Evolutionary conservation across 2,113 vertebrate species (phyloP), one percentile per base, ranked within the genome.

Genomic region (Todiramphus chloris): DNA sequence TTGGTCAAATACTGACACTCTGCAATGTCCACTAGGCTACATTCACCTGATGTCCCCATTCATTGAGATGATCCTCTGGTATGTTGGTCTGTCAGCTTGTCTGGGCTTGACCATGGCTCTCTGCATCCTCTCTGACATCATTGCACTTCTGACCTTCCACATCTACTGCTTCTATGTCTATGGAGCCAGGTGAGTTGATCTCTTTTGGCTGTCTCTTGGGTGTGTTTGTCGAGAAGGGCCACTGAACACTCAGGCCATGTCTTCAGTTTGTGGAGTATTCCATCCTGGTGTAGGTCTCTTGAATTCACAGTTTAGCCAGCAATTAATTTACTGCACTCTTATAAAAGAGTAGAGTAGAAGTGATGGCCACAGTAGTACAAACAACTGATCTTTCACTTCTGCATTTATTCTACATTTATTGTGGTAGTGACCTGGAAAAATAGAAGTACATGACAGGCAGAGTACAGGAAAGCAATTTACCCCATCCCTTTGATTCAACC

Each of bases 101-200:
- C 98, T 99, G 69, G 99, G 99, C 33, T 97, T 99, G 91, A 99
- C 99, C 0, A 98, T 99, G 60, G 98, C 99, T 59, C 98, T 99
- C 43, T 99, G 99, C 68, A 98, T 99, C 97, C 98, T 99, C 39
- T 99, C 99, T 0, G 99, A 99, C 96, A 99, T 99, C 96, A 95
- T 99, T 16, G 98, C 99, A 0, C 98, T 99, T 56, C 98, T 99
- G 94, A 99, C 99, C 81, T 99, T 99, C 97, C 99, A 99, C 96
- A 99, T 99, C 97, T 99, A 99, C 98, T 99, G 99, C 97, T 99
- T 99, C 98, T 99, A 99, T 7, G 99, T 99, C 86, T 99, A 99
- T 0, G 99, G 99, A n/a, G 99, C 99, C 97, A 98, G 99, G 99
- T 99, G 94, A 86, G 98, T 80, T 39, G 24, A 7, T 20, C 25